Conservation (phyloP, 2,888 invertebrate genomes). For the Nesidiocoris tenuis region DNA sequence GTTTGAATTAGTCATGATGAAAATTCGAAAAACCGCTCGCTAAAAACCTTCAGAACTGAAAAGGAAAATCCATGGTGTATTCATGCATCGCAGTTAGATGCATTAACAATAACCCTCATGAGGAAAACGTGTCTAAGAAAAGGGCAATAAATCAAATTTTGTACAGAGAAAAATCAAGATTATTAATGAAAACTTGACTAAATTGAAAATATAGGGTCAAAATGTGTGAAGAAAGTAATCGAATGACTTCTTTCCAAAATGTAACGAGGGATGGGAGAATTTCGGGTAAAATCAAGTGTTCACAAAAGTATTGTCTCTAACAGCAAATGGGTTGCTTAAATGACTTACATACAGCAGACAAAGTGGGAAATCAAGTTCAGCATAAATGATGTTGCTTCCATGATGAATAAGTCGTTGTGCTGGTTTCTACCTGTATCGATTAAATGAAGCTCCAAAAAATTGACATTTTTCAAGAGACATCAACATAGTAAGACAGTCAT, state of each 20-base stretch:
- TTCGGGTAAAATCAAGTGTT: conserved; percentile 20
- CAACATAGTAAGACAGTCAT: background rate
- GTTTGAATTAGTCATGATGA: conserved; percentile 6
- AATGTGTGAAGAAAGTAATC: conserved; percentile 6
- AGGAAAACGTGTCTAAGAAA: conserved; percentile 29
- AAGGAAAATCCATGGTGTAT: conserved; percentile 8
- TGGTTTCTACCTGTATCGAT: conserved; percentile 38
- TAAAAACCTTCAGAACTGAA: conserved; percentile 14
- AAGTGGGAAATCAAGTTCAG: conserved; percentile 35
- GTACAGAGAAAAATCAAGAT: conserved; percentile 11
- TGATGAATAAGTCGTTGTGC: conserved; percentile 37
- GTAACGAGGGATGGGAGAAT: conserved; percentile 2
- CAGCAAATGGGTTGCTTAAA: conserved; percentile 41
- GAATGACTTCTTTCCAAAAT: background rate
- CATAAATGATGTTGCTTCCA: conserved; percentile 36
- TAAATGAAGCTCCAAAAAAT: conserved; percentile 40
- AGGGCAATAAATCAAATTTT: conserved; percentile 1
- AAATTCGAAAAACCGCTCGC: background rate
- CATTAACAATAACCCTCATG: conserved; percentile 25
- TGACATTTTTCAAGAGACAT: conserved; percentile 3
- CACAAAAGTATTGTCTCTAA: conserved; percentile 40
- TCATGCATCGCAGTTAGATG: conserved; percentile 35
- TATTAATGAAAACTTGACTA: conserved; percentile 19
- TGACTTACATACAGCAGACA: conserved; percentile 43
- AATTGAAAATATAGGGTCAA: conserved; percentile 4